phyloP scores from a whole-genome alignment of 1,140 invertebrate genomes.

The Arion vulgaris region DNA sequence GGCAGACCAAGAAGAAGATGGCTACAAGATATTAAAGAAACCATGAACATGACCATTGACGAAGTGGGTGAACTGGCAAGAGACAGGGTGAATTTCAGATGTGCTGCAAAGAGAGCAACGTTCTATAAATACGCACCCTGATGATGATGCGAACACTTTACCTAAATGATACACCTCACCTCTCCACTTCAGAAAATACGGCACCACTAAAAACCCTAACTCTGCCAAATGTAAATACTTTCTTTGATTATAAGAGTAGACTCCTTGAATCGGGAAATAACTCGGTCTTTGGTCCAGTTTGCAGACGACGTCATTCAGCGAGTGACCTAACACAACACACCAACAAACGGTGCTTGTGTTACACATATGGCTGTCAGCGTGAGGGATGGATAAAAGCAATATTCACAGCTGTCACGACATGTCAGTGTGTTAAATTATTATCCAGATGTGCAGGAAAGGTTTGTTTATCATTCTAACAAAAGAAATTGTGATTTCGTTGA shows the following conservation, averaged over 20 bases:
- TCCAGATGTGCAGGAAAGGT: constrained; percentile 19
- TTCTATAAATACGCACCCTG: too few species aligned
- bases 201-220: too few species aligned
- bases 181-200: too few species aligned
- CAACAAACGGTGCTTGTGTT: constrained; percentile 13
- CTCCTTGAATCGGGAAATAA: not conserved
- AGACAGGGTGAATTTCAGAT: too few species aligned
- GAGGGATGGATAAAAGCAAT: not conserved
- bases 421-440: constrained; percentile 17
- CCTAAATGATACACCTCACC: too few species aligned
- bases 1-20: too few species aligned
- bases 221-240: too few species aligned
- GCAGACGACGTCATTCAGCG: not conserved
- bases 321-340: constrained; percentile 7
- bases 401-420: not conserved
- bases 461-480: not conserved
- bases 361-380: not conserved
- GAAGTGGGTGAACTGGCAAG: too few species aligned
- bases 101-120: too few species aligned
- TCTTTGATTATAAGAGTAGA: not conserved
- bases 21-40: too few species aligned
- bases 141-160: too few species aligned
- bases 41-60: too few species aligned
- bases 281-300: constrained; percentile 31
- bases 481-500: not conserved